Evolutionary conservation across 2,797 vertebrate species (phyloP).

Genomic region (Loris lydekkerianus): DNA sequence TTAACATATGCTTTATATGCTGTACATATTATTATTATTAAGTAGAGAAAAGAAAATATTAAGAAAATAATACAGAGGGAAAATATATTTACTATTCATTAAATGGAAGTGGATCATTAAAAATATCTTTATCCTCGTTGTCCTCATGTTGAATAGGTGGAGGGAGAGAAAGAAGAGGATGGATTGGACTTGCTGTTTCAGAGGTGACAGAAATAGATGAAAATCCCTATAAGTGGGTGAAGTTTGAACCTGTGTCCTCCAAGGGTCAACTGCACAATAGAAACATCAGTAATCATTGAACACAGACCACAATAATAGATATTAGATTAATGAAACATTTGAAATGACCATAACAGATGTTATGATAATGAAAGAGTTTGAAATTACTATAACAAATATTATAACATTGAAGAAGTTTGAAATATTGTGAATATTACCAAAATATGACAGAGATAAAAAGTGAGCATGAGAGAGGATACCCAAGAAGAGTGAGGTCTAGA

Average conservation of each 20-base stretch:
- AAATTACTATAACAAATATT: background rate
- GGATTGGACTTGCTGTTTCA: background rate
- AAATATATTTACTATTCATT: background rate
- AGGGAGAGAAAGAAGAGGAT: background rate
- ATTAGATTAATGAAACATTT: background rate
- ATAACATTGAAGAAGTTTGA: background rate
- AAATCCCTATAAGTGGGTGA: background rate
- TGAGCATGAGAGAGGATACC: background rate
- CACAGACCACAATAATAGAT: background rate
- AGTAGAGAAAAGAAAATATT: background rate
- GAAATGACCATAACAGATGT: background rate
- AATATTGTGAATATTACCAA: background rate
- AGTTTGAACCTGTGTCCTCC: background rate
- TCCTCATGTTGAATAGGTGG: background rate
- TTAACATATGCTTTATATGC: background rate
- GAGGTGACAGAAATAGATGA: background rate
- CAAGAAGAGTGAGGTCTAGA: no score
- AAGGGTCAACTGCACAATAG: background rate
- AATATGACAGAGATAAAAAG: background rate
- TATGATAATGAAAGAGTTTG: background rate
- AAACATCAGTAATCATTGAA: background rate
- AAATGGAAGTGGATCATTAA: background rate
- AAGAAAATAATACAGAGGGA: background rate
- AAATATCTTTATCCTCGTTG: background rate
- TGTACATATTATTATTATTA: background rate